Base-by-base conservation (phyloP, 2,888 invertebrate species). In the Lissocephala sabroskyi region DNA sequence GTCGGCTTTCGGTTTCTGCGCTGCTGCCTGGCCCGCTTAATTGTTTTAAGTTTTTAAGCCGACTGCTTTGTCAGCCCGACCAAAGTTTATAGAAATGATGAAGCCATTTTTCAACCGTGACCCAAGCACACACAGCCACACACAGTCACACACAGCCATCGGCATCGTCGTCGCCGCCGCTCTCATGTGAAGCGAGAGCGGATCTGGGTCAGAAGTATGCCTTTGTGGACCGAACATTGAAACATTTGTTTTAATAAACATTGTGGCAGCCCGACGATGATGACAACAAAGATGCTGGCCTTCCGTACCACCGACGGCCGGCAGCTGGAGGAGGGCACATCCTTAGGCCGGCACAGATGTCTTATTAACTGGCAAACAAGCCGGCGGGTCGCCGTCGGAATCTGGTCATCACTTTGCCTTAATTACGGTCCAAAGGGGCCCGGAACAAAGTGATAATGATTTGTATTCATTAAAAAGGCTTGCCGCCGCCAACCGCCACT, bases 381-480 rank as follows among this genome's bases (percentile, higher is more conserved):
- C 44, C 19, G 11, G 6, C 3, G n/a, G 18, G 18, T n/a, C 30
- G 4, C 4, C n/a, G 30, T 30, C 30, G 30, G 30, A 3, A 32
- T 11, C 36, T 41, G 41, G 52, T 23, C 17, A 33, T 43, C 51
- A 51, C 41, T 55, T 58, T n/a, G n/a, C 55, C 49, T 57, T 77
- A 77, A 77, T 73, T 73, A 74, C 65, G 67, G 78, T 64, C 64
- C 13, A 49, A 56, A 65, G 52, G 59, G 59, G 57, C 62, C 56
- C 51, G 65, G 50, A 44, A 46, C 65, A 68, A 74, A 78, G 75
- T 74, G 73, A 78, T 74, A 74, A 78, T 74, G 73, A 74, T 78
- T 74, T 74, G 73, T 78, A 71, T 71, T 70, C 75, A 78, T 77
- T 75, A 67, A 65, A 61, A 70, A 78, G 78, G 67, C 75, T 74